A percentile compares a stretch with the other conserved stretches of the same genome.
Conservation (phyloP, 2,113 vertebrate species). For the Alligator mississippiensis region DNA sequence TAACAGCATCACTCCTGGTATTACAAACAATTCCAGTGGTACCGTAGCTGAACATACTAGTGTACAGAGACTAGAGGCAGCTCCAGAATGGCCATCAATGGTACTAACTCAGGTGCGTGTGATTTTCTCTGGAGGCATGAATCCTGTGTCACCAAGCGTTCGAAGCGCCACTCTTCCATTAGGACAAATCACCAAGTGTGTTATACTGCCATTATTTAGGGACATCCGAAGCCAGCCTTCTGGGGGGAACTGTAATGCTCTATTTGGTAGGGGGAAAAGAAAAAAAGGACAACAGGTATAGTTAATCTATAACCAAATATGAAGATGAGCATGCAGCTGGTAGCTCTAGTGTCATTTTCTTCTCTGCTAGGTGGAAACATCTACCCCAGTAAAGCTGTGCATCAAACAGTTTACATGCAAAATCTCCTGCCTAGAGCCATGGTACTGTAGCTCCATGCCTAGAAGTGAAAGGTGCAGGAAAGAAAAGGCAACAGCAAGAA, state of each 20-base stretch:
- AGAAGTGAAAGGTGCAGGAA: too few relatives aligned
- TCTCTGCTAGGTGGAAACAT: background rate
- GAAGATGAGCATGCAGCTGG: background rate
- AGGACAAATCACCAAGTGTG: constrained; percentile 93
- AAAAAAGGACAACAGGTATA: too few relatives aligned
- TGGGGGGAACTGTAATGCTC: constrained; percentile 95
- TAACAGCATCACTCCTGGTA: constrained; percentile 25
- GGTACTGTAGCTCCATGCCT: too few relatives aligned
- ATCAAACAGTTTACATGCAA: background rate
- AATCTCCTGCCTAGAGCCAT: background rate
- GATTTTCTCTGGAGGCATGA: constrained; percentile 96
- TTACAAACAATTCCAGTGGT: constrained; percentile 9
- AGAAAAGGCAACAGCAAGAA: background rate
- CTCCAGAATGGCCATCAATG: background rate
- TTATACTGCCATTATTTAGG: constrained; percentile 97
- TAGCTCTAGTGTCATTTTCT: background rate
- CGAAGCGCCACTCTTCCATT: constrained; percentile 93
- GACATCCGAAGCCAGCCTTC: constrained; percentile 97
- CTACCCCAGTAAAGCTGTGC: background rate
- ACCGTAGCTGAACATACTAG: constrained; percentile 18
- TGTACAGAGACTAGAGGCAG: constrained; percentile 40
- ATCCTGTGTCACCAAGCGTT: constrained; percentile 92
- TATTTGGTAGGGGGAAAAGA: constrained; percentile 26
- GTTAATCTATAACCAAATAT: accelerated
- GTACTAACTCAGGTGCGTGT: constrained; percentile 86